These are phyloP conservation scores for Lithobius niger DNA, from an alignment of 1,140 invertebrate species.

Conservation along the genomic window DNA sequence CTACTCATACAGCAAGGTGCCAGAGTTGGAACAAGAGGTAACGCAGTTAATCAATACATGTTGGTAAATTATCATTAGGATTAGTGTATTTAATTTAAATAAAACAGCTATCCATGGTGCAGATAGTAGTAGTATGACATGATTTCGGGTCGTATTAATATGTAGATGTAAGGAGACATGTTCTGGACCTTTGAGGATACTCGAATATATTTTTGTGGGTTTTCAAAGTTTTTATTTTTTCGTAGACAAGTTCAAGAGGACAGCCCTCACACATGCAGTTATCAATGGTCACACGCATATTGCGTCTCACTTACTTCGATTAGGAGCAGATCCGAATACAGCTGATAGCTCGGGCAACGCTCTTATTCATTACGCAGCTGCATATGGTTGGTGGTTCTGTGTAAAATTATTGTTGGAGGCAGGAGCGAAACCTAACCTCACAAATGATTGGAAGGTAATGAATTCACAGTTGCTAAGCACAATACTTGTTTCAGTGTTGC, in stretches of 20 bases:
- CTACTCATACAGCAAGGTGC: conserved; percentile 32
- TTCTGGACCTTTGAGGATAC: too few relatives aligned
- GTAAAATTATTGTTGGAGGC: conserved; percentile 37
- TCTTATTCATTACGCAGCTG: conserved; percentile 39
- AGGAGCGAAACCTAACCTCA: conserved; percentile 30
- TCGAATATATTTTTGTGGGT: too few relatives aligned
- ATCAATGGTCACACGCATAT: conserved; percentile 40
- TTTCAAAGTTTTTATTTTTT: conserved; percentile 10
- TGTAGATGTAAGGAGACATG: too few relatives aligned
- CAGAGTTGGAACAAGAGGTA: conserved; percentile 31
- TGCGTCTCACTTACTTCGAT: conserved; percentile 35
- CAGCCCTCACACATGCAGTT: conserved; percentile 38
- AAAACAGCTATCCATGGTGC: too few relatives aligned
- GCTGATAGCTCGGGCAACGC: conserved; percentile 39
- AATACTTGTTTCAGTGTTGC: neutral
- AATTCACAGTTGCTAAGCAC: conserved; percentile 11
- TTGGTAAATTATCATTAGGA: too few relatives aligned
- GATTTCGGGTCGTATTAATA: conserved; percentile 18
- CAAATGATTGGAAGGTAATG: conserved; percentile 39
- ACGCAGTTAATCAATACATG: too few relatives aligned
- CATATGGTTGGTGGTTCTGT: conserved; percentile 42
- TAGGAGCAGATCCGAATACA: conserved; percentile 35
- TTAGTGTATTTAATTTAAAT: too few relatives aligned
- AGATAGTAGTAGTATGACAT: too few relatives aligned
- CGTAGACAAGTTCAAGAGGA: conserved; percentile 36